Evolutionary conservation across 1,140 invertebrate genomes (phyloP), one percentile per base, ranked within the genome.

Genomic region (Triops longicaudatus): DNA sequence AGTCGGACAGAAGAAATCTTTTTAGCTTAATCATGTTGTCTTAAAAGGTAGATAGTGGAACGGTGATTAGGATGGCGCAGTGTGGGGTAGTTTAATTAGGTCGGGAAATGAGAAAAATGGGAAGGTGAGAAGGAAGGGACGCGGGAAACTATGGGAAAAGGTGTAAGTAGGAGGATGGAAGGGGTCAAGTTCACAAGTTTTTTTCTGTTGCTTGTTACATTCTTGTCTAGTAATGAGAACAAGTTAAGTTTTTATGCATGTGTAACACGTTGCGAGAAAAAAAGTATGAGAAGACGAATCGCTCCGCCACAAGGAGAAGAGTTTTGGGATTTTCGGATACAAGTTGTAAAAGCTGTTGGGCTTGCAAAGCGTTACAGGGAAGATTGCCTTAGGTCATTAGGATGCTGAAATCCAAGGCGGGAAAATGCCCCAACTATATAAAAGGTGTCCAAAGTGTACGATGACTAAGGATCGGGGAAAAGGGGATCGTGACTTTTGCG

Each of bases 401-500:
- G 50, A 9, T 63, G 50, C 50, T 63, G 50, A 63, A 63, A 63
- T 63, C 14, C 22, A 63, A 63, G 50, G 50, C 50, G 50, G 50
- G 50, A 63, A 63, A 63, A 63, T 63, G 50, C 7, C 31, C 31
- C 50, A 22, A 63, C 17, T 6, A 63, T n/a, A 63, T 14, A 22
- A 22, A 63, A 63, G 50, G 50, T 37, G 22, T 63, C 50, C 50
- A 63, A 17, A 63, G 50, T 6, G 22, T 63, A 37, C 31, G 2
- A 63, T 63, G 50, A 63, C 50, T 63, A 22, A 63, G n/a, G n/a
- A 50, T 37, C 31, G 31, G 31, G 31, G n/a, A 50, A 12, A 22
- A 22, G 50, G 50, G 50, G 50, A 63, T 9, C 50, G 50, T 63
- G 50, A 63, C 50, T 63, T 63, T 63, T 63, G 50, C 50, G 50